phyloP scores from a whole-genome alignment of 2,797 vertebrate genomes.

The Antrozous pallidus region DNA sequence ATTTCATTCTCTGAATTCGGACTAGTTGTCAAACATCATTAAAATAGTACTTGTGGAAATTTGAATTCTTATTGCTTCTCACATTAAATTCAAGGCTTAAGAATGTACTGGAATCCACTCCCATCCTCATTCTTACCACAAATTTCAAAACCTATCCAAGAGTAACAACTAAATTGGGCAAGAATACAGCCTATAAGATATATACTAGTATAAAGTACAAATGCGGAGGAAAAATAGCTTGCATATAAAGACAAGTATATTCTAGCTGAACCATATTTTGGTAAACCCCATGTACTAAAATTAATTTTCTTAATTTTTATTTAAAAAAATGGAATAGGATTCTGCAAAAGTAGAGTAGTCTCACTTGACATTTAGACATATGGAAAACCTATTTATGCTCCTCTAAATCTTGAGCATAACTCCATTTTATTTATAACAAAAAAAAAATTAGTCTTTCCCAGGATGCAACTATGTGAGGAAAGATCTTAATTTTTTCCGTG shows the following conservation, averaged over 20 bases:
- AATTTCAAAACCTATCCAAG: neutral
- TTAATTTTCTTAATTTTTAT: neutral
- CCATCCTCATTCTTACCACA: neutral
- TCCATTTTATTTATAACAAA: neutral
- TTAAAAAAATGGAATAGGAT: neutral
- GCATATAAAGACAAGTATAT: neutral
- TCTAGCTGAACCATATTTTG: rapidly evolving
- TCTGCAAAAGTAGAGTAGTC: neutral
- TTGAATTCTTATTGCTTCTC: neutral
- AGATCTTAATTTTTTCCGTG: neutral
- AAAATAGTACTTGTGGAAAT: neutral
- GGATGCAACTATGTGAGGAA: neutral
- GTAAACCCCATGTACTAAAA: neutral
- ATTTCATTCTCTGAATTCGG: neutral
- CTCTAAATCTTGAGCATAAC: neutral
- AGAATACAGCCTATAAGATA: neutral
- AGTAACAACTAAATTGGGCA: neutral
- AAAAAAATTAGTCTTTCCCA: neutral
- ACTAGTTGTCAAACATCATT: neutral
- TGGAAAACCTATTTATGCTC: neutral
- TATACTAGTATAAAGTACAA: neutral
- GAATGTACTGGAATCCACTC: neutral
- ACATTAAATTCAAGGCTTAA: neutral
- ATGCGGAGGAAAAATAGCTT: neutral
- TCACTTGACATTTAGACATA: neutral